Percentiles rank a stretch among this genome's conserved stretches.
Evolutionary conservation across 1,140 invertebrate species (phyloP).

Genomic region (Mactra quadrangularis): DNA sequence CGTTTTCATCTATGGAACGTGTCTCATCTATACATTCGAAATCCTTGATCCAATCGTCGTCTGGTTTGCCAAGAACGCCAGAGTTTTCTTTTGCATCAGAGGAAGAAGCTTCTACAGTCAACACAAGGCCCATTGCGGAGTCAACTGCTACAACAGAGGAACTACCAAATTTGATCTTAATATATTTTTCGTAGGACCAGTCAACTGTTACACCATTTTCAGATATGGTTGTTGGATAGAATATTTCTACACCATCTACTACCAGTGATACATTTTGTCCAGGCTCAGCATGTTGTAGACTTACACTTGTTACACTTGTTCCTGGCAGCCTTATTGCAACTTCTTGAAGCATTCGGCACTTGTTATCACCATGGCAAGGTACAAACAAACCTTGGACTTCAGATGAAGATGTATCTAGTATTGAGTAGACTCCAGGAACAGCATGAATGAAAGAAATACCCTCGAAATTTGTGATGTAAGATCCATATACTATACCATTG

Average conservation of each 20-base stretch:
- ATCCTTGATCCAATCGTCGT: conserved; percentile 33
- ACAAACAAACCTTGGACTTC: conserved; percentile 59
- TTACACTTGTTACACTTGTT: neutral
- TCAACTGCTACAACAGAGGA: conserved; percentile 28
- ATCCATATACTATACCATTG: conserved; percentile 56
- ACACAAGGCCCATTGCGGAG: conserved; percentile 38
- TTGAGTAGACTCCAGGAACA: conserved; percentile 61
- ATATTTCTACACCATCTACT: neutral
- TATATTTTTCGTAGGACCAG: conserved; percentile 4
- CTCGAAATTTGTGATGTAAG: conserved; percentile 66
- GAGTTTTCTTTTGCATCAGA: conserved; percentile 4
- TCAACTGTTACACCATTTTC: conserved; percentile 3
- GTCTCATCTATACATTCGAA: conserved; percentile 23
- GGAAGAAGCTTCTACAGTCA: neutral
- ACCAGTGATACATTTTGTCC: conserved; percentile 18
- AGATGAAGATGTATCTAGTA: conserved; percentile 43
- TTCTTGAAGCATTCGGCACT: conserved; percentile 56
- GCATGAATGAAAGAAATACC: conserved; percentile 58
- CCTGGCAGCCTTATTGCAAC: neutral
- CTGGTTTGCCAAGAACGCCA: conserved; percentile 42
- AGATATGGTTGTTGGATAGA: conserved; percentile 18
- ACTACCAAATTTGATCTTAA: conserved; percentile 8
- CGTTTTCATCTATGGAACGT: neutral
- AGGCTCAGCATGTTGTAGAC: conserved; percentile 29
- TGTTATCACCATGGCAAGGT: conserved; percentile 60